A percentile compares a stretch with the other conserved stretches of the same genome.
Evolutionary conservation across 2,113 vertebrate genomes (phyloP).

Genomic region (Chaetodon auriga): DNA sequence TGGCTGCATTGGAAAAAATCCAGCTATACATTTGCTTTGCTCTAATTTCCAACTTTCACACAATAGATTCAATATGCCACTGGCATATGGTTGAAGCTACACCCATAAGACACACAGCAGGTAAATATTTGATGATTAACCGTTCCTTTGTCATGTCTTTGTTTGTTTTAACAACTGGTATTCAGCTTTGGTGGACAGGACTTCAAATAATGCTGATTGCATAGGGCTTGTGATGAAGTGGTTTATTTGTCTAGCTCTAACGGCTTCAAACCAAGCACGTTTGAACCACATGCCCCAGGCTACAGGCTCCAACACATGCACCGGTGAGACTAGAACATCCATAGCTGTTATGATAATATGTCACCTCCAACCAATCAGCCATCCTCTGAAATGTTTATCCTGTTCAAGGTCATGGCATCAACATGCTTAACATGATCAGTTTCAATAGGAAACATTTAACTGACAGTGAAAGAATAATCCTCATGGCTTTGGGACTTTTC

Average conservation of each 20-base stretch:
- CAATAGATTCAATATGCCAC: not conserved
- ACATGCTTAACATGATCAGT: not conserved
- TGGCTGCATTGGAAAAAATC: not conserved
- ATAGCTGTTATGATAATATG: not conserved
- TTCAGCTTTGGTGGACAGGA: not conserved
- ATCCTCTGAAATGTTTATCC: not conserved
- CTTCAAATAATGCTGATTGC: slow-evolving; percentile 37
- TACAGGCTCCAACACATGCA: not conserved
- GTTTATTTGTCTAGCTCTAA: slow-evolving; percentile 33
- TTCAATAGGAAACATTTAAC: not conserved
- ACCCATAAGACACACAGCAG: not conserved
- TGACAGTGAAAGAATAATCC: no score
- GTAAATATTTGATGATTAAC: slow-evolving; percentile 33
- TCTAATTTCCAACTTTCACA: not conserved
- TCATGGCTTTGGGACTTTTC: no score
- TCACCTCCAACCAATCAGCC: not conserved
- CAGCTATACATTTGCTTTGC: not conserved
- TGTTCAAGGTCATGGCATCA: not conserved
- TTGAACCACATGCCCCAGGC: slow-evolving; percentile 2
- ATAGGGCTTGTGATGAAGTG: slow-evolving; percentile 11
- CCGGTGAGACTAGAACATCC: not conserved
- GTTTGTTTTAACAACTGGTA: slow-evolving; percentile 40
- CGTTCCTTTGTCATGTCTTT: slow-evolving; percentile 1
- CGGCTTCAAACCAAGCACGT: slow-evolving; percentile 2
- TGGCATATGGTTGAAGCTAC: not conserved